Conservation (phyloP, 37 sponge, comb jelly and placozoan genomes). For the Spongia lamella region DNA sequence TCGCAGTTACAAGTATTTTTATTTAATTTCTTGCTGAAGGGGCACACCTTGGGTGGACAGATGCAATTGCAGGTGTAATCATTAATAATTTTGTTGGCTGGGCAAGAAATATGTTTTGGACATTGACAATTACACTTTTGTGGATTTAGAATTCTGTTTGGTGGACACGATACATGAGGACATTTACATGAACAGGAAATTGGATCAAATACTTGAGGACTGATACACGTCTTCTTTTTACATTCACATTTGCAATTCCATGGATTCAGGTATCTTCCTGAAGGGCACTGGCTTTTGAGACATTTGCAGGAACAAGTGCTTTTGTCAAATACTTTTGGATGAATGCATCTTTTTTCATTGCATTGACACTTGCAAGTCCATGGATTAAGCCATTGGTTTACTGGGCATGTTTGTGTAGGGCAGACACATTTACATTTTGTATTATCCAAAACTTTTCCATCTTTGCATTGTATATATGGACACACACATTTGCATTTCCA, state of each 20-base stretch:
- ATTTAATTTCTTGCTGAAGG: neutral
- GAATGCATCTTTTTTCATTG: neutral
- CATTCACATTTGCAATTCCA: slow-evolving; percentile 9
- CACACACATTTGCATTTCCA: too few relatives aligned
- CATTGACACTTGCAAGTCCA: too few relatives aligned
- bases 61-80: slow-evolving; percentile 15
- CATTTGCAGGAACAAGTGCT: slow-evolving; percentile 9
- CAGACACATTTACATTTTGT: slow-evolving; percentile 31
- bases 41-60: slow-evolving; percentile 6
- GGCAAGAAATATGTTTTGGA: neutral
- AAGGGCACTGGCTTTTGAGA: neutral
- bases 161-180: neutral
- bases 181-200: neutral
- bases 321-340: slow-evolving; percentile 2
- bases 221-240: neutral
- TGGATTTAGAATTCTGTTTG: neutral
- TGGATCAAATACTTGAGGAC: too few relatives aligned
- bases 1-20: slow-evolving; percentile 16
- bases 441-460: neutral
- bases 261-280: neutral
- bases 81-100: neutral
- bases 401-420: neutral
- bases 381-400: too few relatives aligned
- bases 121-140: slow-evolving; percentile 9
- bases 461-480: too few relatives aligned